Percentiles rank a stretch among this genome's conserved stretches.
These are phyloP conservation scores for Tiliqua scincoides DNA, from an alignment of 2,113 vertebrate species.

Conservation along the genomic window DNA sequence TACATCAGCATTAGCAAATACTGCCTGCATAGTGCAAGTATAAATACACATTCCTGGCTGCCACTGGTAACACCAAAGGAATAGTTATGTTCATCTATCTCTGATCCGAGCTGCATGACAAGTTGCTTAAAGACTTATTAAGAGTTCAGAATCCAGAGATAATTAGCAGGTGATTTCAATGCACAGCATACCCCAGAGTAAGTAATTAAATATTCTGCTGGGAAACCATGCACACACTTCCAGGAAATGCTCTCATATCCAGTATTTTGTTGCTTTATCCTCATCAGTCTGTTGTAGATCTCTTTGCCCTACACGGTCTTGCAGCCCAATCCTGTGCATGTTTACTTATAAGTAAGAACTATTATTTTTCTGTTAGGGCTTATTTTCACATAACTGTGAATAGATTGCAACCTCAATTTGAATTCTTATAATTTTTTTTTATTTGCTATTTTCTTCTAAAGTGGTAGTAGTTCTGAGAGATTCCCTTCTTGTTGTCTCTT, in stretches of 20 bases:
- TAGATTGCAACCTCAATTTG: neutral
- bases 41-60: constrained; percentile 25
- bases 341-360: too few relatives aligned
- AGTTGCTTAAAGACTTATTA: constrained; percentile 37
- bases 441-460: constrained; percentile 6
- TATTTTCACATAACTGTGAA: too few relatives aligned
- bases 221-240: constrained; percentile 15
- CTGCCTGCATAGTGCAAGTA: constrained; percentile 6
- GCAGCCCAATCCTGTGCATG: too few relatives aligned
- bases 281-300: constrained; percentile 6
- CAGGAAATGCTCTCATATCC: constrained; percentile 14
- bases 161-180: constrained; percentile 31
- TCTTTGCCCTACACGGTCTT: neutral
- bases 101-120: constrained; percentile 37
- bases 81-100: constrained; percentile 39
- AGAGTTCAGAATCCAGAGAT: constrained; percentile 38
- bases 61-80: constrained; percentile 35
- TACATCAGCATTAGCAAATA: neutral
- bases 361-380: too few relatives aligned
- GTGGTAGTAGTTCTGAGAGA: constrained; percentile 12
- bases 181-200: constrained; percentile 9
- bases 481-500: neutral
- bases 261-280: neutral
- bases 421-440: neutral
- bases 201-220: constrained; percentile 21